Conservation (phyloP, 2,797 vertebrate genomes). For the Silurus lanzhouensis region DNA sequence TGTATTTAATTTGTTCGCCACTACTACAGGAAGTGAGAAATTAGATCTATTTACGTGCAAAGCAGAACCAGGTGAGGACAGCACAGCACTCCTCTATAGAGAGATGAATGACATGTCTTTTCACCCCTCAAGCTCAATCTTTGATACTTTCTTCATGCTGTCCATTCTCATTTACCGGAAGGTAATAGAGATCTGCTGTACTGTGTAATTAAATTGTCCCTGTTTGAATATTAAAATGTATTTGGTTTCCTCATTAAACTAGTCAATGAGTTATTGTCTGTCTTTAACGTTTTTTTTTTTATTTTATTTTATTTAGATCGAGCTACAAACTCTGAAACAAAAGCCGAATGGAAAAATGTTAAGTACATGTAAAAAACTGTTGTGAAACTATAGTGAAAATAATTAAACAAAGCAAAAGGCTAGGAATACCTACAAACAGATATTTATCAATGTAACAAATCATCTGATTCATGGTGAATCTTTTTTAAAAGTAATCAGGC, state of each 20-base stretch:
- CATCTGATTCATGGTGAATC: background rate
- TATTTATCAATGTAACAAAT: too few relatives aligned
- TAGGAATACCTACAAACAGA: background rate
- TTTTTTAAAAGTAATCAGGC: background rate
- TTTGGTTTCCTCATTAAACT: slow-evolving; percentile 65
- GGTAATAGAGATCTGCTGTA: slow-evolving; percentile 63
- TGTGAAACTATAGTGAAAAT: background rate
- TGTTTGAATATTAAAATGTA: slow-evolving; percentile 61
- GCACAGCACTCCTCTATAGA: slow-evolving; percentile 48
- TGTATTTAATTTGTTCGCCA: slow-evolving; percentile 55
- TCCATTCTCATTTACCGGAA: slow-evolving; percentile 40
- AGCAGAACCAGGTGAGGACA: slow-evolving; percentile 65
- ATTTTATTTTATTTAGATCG: background rate
- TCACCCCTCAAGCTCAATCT: slow-evolving; percentile 56
- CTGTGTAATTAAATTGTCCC: slow-evolving; percentile 59
- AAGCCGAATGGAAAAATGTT: background rate
- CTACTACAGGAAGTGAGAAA: slow-evolving; percentile 60
- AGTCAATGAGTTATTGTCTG: slow-evolving; percentile 64
- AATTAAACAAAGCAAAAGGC: background rate
- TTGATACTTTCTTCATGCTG: slow-evolving; percentile 23
- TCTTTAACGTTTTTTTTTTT: slow-evolving; percentile 52
- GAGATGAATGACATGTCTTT: slow-evolving; percentile 57
- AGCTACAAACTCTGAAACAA: background rate
- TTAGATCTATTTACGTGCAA: slow-evolving; percentile 62
- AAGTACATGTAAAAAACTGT: background rate